A percentile compares a stretch with the other conserved stretches of the same genome.
Conservation (phyloP, 2,797 vertebrate species). For the Saxicola maurus region DNA sequence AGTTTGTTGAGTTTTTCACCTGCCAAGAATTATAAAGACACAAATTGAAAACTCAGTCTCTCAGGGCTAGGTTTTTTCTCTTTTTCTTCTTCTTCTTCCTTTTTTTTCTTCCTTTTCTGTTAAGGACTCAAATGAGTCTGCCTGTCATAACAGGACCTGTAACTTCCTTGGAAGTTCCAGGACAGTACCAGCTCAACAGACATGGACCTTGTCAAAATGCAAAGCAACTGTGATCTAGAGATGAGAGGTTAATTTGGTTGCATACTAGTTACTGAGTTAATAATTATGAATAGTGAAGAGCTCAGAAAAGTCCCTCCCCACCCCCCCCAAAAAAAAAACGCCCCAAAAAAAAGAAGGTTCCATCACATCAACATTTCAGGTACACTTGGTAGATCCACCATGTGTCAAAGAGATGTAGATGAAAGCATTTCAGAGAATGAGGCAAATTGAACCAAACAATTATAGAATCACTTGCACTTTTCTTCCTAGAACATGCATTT, state of each 20-base stretch:
- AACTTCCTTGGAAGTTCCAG: not conserved
- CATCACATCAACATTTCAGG: not conserved
- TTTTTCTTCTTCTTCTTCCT: accelerated
- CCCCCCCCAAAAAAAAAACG: not conserved
- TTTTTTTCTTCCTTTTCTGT: accelerated
- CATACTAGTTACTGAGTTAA: not conserved
- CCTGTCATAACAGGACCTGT: not conserved
- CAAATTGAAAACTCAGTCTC: not conserved
- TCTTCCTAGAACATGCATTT: not conserved
- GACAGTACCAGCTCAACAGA: not conserved
- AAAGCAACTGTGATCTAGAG: not conserved
- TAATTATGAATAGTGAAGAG: not conserved
- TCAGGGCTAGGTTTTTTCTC: accelerated
- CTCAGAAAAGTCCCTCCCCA: not conserved
- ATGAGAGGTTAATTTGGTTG: not conserved
- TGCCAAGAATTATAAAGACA: constrained; percentile 61
- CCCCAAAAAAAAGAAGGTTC: not conserved
- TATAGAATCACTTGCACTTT: not conserved
- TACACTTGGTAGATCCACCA: not conserved
- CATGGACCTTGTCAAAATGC: not conserved
- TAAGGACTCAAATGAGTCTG: not conserved
- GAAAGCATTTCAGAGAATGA: not conserved
- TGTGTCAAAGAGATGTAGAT: not conserved
- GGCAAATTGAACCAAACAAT: not conserved
- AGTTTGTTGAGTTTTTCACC: constrained; percentile 77